phyloP scores from a whole-genome alignment of 2,888 invertebrate genomes.

The Sisyra nigra region DNA sequence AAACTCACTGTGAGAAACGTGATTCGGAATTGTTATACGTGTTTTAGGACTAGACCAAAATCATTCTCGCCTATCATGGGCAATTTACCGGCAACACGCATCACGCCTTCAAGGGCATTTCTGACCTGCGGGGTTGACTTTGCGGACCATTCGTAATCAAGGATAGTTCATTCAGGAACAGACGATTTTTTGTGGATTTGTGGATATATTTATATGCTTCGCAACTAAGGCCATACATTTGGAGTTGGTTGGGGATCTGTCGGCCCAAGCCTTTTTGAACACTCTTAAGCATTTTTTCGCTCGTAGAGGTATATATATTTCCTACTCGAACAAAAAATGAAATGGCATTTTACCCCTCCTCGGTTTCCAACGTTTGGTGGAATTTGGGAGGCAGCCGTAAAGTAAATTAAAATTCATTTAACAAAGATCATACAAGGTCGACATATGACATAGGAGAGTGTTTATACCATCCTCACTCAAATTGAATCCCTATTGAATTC shows the following conservation, averaged over 20 bases:
- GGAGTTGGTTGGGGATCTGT: slow-evolving; percentile 17
- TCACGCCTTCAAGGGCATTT: slow-evolving; percentile 2
- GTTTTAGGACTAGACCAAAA: slow-evolving; percentile 4
- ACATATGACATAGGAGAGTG: slow-evolving; percentile 14
- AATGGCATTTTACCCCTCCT: slow-evolving; percentile 18
- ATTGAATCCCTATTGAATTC: slow-evolving; percentile 16
- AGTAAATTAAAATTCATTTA: slow-evolving; percentile 16
- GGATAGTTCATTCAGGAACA: slow-evolving; percentile 7
- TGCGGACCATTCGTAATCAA: slow-evolving; percentile 12
- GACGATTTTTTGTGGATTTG: slow-evolving; percentile 12
- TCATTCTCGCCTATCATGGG: neutral
- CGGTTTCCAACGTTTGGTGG: slow-evolving; percentile 17
- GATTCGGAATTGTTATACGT: slow-evolving; percentile 9
- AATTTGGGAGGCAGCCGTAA: slow-evolving; percentile 18
- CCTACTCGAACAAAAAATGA: slow-evolving; percentile 5
- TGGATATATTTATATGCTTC: slow-evolving; percentile 18
- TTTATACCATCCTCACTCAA: slow-evolving; percentile 13
- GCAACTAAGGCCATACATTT: slow-evolving; percentile 19
- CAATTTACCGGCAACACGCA: slow-evolving; percentile 2
- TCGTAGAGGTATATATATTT: slow-evolving; percentile 15
- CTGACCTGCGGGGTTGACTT: slow-evolving; percentile 9
- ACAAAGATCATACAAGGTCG: neutral
- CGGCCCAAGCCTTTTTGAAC: slow-evolving; percentile 18
- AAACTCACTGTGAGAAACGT: slow-evolving; percentile 9
- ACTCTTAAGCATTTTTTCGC: slow-evolving; percentile 18